Base-by-base conservation (phyloP, 2,797 vertebrate genomes). In the Pipistrellus pygmaeus region DNA sequence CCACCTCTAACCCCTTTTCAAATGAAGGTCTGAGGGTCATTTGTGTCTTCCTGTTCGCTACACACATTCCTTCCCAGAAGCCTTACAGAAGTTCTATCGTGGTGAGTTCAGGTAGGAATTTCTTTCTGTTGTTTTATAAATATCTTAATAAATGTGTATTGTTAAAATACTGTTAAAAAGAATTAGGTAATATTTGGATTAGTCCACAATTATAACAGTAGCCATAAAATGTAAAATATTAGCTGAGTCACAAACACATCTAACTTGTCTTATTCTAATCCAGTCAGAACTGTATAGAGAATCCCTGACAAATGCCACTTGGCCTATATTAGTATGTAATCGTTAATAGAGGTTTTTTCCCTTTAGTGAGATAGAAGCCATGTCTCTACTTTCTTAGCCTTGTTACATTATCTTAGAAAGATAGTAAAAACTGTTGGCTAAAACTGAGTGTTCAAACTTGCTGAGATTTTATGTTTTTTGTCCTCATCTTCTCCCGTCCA, bases 71-170 rank as follows among this genome's bases (percentile, higher is more conserved):
- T 99, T 99, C 97, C 99, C 99, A 77, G 99, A 99, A 97, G 99
- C 99, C 4, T 98, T 99, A 89, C 98, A 98, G 97, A 99, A 99
- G 97, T 99, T 99, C 91, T 98, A 97, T 94, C 98, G 98, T 96
- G 99, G 99, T 97, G 99, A 99, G 97, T 99, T 99, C 99, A 99
- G 99, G 99, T 99, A 98, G 88, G 99, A 99, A 97, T 98, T 94
- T 90, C 64, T 95, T 88, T 77, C 27, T 80, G 0, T 64, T 85
- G 3, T 73, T 86, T 55, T 68, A 38, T 77, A 92, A 78, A 64
- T 77, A 75, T 48, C 55, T 92, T 75, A 84, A 80, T 76, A 69
- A 88, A 64, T 46, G n/a, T 80, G 23, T 94, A 38, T 11, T 62
- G 46, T 57, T 95, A 69, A 46, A 71, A 62, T 75, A 44, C n/a